Conservation (phyloP, 2,888 invertebrate genomes). For the Tillus elongatus region DNA sequence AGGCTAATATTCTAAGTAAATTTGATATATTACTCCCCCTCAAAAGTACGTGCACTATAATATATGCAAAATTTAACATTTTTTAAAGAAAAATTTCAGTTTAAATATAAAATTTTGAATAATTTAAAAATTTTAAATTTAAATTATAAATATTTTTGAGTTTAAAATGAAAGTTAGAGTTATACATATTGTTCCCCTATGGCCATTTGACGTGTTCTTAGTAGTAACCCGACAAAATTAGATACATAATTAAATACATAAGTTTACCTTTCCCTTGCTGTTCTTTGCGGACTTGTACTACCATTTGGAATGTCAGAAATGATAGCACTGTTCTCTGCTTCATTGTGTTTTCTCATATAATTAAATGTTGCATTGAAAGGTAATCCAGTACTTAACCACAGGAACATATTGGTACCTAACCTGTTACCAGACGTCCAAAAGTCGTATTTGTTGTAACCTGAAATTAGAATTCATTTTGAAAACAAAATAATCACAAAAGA, state of each 20-base stretch:
- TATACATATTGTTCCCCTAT: too few species aligned
- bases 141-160: too few species aligned
- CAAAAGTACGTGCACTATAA: too few species aligned
- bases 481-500: constrained; percentile 8
- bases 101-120: too few species aligned
- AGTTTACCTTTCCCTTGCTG: constrained; percentile 62
- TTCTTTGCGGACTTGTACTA: constrained; percentile 69
- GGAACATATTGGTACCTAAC: constrained; percentile 75
- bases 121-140: too few species aligned
- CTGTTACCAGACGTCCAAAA: constrained; percentile 87
- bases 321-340: constrained; percentile 21
- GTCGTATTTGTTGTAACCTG: constrained; percentile 69
- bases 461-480: constrained; percentile 15
- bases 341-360: constrained; percentile 55
- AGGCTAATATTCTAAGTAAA: too few species aligned
- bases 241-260: not conserved
- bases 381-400: constrained; percentile 84
- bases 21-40: too few species aligned
- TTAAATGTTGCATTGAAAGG: constrained; percentile 85
- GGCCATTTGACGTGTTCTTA: too few species aligned
- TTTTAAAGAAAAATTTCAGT: too few species aligned
- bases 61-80: too few species aligned
- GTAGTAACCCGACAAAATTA: too few species aligned
- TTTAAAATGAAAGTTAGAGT: too few species aligned
- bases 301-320: constrained; percentile 53